Evolutionary conservation across 2,888 invertebrate genomes (phyloP), one percentile per base, ranked within the genome.

Genomic region (Dryocosmus kuriphilus): DNA sequence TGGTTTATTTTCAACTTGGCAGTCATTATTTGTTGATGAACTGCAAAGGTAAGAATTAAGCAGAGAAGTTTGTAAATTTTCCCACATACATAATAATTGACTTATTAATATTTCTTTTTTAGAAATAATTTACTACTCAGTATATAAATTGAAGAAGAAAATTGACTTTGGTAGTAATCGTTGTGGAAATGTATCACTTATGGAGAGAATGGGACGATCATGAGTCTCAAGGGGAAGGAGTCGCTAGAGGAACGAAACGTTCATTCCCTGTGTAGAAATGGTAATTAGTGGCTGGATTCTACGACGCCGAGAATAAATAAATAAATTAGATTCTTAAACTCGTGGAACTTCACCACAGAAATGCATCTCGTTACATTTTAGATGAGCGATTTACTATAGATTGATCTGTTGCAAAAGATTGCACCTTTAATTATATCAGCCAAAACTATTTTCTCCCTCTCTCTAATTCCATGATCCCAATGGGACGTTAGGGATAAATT

Each of bases 121-220:
- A 24, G 14, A 5, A 57, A 57, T 22, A 57, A 57, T 57, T 57
- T 57, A 57, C 14, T 57, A 24, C 57, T 24, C 57, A 57, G 24
- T 24, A 57, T 57, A 57, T 57, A 57, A 57, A 57, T 57, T 76
- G 75, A 65, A 73, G 76, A 57, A 82, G 80, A 79, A 82, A 81
- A 79, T 81, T 80, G 74, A 80, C 79, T 80, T 67, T 60, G 73
- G 61, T 77, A 75, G 74, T 79, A 79, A 81, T 79, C 65, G 79
- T 74, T 74, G 61, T 55, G 77, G 77, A 79, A 80, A 80, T 78
- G 30, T 32, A 63, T 63, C 65, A 24, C 19, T 62, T 62, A 41
- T 38, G 38, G 60, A 24, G 27, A 35, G 76, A 80, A 76, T 73
- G 55, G 38, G 46, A 61, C 61, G 60, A 65, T 46, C 76, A 35